Conservation (phyloP, 1,140 invertebrate genomes). For the Leptinotarsa defecta region DNA sequence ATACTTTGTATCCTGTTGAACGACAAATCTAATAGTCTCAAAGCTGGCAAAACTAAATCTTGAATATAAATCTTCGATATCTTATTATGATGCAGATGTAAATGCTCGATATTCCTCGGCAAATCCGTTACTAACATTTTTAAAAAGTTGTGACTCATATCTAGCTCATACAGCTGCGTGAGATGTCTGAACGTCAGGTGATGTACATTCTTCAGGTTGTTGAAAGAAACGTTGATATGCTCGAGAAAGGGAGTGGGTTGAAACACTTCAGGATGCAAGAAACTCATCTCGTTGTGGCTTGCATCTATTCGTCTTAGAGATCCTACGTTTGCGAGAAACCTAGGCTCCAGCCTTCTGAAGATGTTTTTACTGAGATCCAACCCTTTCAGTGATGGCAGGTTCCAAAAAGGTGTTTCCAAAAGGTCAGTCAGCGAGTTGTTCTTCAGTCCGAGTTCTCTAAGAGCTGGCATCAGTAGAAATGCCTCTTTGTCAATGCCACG, state of each 20-base stretch:
- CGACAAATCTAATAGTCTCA: conserved; percentile 76
- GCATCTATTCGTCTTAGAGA: conserved; percentile 77
- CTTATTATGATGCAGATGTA: conserved; percentile 76
- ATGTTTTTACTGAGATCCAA: conserved; percentile 80
- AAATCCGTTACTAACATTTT: conserved; percentile 72
- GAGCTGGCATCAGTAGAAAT: conserved; percentile 78
- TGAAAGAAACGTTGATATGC: conserved; percentile 77
- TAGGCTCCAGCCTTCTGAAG: conserved; percentile 71
- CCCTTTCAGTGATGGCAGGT: conserved; percentile 78
- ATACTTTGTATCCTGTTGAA: conserved; percentile 77
- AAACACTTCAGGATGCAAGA: conserved; percentile 75
- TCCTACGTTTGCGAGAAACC: conserved; percentile 74
- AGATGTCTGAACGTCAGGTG: conserved; percentile 75
- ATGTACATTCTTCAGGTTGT: conserved; percentile 69
- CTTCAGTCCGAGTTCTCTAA: conserved; percentile 76
- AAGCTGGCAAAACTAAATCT: conserved; percentile 69
- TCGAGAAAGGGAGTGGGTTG: conserved; percentile 72
- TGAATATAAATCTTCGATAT: conserved; percentile 70
- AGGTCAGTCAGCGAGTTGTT: conserved; percentile 75
- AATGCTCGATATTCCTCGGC: conserved; percentile 75
- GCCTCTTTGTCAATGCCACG: conserved; percentile 74
- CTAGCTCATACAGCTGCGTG: conserved; percentile 75
- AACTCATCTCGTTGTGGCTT: conserved; percentile 73
- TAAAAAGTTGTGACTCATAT: conserved; percentile 76
- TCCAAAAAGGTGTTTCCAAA: conserved; percentile 74